Conservation (phyloP, 2,797 vertebrate genomes). For the Crax fasciolata region DNA sequence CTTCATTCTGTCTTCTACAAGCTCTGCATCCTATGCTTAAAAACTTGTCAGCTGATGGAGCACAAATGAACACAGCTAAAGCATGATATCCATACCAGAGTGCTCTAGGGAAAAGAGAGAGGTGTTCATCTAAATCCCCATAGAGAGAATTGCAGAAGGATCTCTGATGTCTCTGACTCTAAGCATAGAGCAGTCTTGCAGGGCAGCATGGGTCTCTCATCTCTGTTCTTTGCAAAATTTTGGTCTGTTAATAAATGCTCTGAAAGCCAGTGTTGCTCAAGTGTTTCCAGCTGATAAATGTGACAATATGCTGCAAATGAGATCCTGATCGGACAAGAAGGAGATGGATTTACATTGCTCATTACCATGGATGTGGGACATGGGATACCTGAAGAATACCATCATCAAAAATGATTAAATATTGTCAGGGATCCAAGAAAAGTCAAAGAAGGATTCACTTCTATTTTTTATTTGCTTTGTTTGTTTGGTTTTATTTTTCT, state of each 20-base stretch:
- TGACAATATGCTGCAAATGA: not conserved
- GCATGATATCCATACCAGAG: not conserved
- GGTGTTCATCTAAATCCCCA: not conserved
- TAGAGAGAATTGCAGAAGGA: not conserved
- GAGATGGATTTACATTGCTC: not conserved
- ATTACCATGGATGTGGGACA: too few relatives aligned
- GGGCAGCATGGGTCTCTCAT: not conserved
- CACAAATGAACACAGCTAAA: not conserved
- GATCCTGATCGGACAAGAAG: not conserved
- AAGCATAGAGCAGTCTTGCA: not conserved
- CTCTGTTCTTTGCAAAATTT: not conserved
- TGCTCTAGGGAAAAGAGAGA: not conserved
- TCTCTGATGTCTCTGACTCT: not conserved
- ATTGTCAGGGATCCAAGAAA: not conserved
- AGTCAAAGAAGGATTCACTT: not conserved
- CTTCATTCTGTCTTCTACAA: not conserved
- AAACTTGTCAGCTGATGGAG: not conserved
- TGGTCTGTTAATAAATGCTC: not conserved
- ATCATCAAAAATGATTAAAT: not conserved
- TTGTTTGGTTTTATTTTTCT: not conserved
- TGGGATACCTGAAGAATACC: not conserved
- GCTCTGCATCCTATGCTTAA: not conserved
- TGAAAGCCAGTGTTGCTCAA: not conserved
- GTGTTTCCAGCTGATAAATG: not conserved
- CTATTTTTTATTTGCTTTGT: not conserved